These are phyloP conservation scores for Rhinolophus sinicus DNA, from an alignment of 2,113 vertebrate species.

Conservation along the genomic window DNA sequence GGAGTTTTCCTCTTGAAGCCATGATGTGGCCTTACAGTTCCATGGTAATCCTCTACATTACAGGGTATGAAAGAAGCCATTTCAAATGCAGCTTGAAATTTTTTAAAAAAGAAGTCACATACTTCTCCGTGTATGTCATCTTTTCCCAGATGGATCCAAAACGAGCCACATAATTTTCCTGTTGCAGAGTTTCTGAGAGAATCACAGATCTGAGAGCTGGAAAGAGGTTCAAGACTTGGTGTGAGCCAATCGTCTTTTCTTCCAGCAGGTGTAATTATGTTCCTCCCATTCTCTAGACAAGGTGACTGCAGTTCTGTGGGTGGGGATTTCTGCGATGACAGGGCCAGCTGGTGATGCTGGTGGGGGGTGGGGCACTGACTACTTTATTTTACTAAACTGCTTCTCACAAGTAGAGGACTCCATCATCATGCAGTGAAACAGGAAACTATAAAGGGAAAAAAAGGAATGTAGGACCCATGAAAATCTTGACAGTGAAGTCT, in stretches of 20 bases:
- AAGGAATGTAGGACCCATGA: neutral
- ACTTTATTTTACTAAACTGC: neutral
- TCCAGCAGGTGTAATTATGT: neutral
- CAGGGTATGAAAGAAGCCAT: neutral
- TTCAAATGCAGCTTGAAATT: constrained; percentile 51
- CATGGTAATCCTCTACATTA: neutral
- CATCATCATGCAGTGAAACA: neutral
- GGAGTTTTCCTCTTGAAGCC: neutral
- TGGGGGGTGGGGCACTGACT: neutral
- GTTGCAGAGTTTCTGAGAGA: constrained; percentile 2
- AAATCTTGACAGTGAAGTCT: neutral
- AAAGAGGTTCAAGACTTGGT: neutral
- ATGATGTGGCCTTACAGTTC: neutral
- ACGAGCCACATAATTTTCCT: constrained; percentile 17
- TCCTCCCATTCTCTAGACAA: neutral
- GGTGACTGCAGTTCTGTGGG: fast-evolving
- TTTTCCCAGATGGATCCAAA: constrained; percentile 63
- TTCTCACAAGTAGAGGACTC: neutral
- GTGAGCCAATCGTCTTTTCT: neutral
- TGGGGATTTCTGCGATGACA: neutral
- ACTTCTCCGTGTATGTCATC: constrained; percentile 61
- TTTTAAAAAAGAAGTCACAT: constrained; percentile 28
- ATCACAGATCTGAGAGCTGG: neutral
- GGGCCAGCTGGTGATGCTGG: neutral
- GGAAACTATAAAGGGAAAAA: neutral